Conservation (phyloP, 2,113 vertebrate genomes). For the Alectura lathami region DNA sequence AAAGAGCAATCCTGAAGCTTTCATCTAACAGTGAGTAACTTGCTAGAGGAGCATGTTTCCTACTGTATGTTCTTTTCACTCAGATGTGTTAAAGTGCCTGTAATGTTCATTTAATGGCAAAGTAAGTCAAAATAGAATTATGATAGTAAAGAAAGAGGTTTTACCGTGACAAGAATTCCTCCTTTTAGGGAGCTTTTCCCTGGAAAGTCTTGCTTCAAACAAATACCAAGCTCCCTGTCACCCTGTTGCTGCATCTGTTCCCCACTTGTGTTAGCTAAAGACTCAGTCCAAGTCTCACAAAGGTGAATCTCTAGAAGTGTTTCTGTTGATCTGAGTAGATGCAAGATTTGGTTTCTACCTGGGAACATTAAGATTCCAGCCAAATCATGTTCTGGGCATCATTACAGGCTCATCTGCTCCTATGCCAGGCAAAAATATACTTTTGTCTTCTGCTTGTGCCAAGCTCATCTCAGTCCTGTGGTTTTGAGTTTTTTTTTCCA, state of each 20-base stretch:
- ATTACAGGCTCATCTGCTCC: neutral
- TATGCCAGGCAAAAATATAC: neutral
- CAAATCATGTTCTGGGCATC: neutral
- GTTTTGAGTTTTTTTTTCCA: neutral
- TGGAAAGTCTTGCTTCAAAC: neutral
- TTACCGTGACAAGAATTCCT: neutral
- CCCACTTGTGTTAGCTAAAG: neutral
- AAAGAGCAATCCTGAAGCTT: neutral
- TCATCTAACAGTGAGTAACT: neutral
- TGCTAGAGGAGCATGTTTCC: neutral
- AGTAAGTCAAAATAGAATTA: neutral
- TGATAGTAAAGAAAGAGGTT: accelerated
- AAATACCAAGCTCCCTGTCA: neutral
- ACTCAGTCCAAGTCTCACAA: neutral
- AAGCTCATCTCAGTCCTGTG: neutral
- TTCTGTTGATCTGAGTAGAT: neutral
- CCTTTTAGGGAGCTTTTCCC: neutral
- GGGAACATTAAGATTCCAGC: neutral
- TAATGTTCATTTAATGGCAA: neutral
- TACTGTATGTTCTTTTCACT: neutral
- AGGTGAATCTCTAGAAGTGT: neutral
- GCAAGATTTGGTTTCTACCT: neutral
- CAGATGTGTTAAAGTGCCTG: neutral
- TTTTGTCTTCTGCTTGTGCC: neutral
- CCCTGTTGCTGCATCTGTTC: neutral